A percentile compares a stretch with the other conserved stretches of the same genome.
These are phyloP conservation scores for Thalpophila matura DNA, from an alignment of 2,888 invertebrate genomes.

Conservation along the genomic window DNA sequence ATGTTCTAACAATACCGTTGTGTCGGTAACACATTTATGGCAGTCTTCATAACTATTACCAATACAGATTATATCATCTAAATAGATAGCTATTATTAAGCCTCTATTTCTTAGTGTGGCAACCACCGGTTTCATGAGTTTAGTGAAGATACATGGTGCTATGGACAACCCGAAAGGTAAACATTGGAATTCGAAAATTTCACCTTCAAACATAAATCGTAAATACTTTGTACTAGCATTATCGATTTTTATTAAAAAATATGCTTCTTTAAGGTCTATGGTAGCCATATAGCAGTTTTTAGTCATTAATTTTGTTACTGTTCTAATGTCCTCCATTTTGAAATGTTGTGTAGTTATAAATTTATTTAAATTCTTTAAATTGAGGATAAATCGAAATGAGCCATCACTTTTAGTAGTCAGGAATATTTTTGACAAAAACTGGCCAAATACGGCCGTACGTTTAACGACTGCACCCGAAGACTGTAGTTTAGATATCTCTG, in stretches of 20 bases:
- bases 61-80: constrained; percentile 7
- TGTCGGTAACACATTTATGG: not conserved
- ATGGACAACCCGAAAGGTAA: constrained; percentile 7
- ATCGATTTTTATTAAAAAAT: too few relatives aligned
- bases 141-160: constrained; percentile 1
- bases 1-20: too few relatives aligned
- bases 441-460: not conserved
- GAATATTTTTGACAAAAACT: constrained; percentile 38
- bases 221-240: too few relatives aligned
- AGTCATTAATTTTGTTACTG: too few relatives aligned
- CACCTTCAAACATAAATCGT: too few relatives aligned
- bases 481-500: constrained; percentile 1
- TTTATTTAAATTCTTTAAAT: too few relatives aligned
- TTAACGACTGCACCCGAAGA: constrained; percentile 4
- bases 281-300: too few relatives aligned
- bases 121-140: constrained; percentile 5
- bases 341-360: too few relatives aligned
- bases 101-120: not conserved
- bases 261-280: too few relatives aligned
- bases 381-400: too few relatives aligned
- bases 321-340: too few relatives aligned
- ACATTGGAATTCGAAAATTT: not conserved
- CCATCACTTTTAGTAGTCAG: too few relatives aligned
- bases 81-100: not conserved
- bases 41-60: not conserved